Evolutionary conservation across 1,140 invertebrate genomes (phyloP).

Genomic region (Oscheius sp.): DNA sequence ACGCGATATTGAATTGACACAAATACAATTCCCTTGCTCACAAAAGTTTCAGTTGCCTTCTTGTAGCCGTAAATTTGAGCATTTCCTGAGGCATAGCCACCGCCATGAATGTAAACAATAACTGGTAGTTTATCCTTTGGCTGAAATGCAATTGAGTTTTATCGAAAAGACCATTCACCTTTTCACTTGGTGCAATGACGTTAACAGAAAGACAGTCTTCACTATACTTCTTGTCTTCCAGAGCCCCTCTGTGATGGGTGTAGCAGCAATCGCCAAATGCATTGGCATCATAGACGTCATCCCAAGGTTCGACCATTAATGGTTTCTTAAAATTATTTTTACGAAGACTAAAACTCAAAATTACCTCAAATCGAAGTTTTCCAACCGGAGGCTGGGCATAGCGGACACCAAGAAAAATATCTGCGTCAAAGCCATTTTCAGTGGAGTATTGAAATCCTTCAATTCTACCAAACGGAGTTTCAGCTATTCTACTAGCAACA

Average conservation of each 20-base stretch:
- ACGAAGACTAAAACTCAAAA: background rate
- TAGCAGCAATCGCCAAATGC: background rate
- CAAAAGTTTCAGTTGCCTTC: background rate
- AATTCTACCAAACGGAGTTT: too few relatives aligned
- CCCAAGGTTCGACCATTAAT: slow-evolving; percentile 18
- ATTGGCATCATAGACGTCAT: background rate
- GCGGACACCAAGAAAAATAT: too few relatives aligned
- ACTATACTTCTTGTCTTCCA: slow-evolving; percentile 61
- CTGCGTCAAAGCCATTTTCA: too few relatives aligned
- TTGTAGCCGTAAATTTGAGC: slow-evolving; percentile 63
- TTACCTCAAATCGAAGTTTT: too few relatives aligned
- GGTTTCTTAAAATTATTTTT: slow-evolving; percentile 23
- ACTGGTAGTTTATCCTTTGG: slow-evolving; percentile 67
- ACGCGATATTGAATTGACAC: slow-evolving; percentile 92
- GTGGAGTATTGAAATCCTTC: too few relatives aligned
- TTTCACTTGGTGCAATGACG: slow-evolving; percentile 70
- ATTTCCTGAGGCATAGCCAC: slow-evolving; percentile 83
- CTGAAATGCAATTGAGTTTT: background rate
- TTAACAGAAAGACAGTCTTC: slow-evolving; percentile 96
- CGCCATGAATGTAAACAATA: slow-evolving; percentile 93
- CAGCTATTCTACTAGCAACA: too few relatives aligned
- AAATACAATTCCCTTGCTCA: slow-evolving; percentile 78
- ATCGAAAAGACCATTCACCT: background rate
- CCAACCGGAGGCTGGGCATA: too few relatives aligned
- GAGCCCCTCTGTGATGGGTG: background rate